Conservation (phyloP, 2,888 invertebrate genomes). For the Flexamia atlantica region DNA sequence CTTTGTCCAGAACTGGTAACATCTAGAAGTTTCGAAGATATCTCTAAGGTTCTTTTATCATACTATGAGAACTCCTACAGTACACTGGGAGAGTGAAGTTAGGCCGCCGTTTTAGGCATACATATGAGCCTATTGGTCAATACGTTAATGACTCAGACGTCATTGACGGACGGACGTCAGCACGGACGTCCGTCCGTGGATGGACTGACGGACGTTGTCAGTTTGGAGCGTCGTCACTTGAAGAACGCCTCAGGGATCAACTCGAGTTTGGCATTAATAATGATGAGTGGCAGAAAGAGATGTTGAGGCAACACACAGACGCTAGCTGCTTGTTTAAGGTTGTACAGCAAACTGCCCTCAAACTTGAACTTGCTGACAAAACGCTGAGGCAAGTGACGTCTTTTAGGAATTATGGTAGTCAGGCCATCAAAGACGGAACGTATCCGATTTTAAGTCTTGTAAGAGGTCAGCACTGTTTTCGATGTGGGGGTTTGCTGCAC, state of each 20-base stretch:
- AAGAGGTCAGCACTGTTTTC: constrained; percentile 5
- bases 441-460: background rate
- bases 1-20: background rate
- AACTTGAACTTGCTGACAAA: background rate
- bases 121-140: background rate
- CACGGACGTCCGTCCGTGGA: background rate
- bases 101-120: background rate
- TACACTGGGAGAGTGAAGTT: background rate
- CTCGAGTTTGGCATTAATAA: background rate
- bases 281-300: background rate
- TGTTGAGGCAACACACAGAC: constrained; percentile 18
- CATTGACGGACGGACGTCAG: background rate
- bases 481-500: background rate
- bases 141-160: background rate
- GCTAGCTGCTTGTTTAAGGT: background rate
- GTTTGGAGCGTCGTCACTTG: background rate
- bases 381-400: background rate
- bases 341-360: background rate
- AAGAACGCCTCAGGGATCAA: background rate
- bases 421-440: background rate
- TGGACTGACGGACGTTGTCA: background rate
- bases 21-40: background rate
- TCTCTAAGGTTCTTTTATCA: background rate
- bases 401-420: background rate
- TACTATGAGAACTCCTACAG: background rate